Conservation (phyloP, 2,113 vertebrate genomes). For the Carassius auratus region DNA sequence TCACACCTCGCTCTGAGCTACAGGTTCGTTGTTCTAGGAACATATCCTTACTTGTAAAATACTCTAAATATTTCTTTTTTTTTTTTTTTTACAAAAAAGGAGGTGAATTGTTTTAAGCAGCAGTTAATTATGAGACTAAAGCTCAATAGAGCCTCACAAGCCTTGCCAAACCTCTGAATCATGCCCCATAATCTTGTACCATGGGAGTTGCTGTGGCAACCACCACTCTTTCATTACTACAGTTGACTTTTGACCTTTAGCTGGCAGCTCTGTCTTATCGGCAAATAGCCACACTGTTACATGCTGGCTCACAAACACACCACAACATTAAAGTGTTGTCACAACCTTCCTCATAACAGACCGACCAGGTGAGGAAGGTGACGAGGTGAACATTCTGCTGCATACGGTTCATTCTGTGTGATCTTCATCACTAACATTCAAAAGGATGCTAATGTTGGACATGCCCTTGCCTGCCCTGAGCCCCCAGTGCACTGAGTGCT, state of each 20-base stretch:
- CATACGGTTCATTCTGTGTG: slow-evolving; percentile 20
- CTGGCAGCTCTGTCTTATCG: slow-evolving; percentile 19
- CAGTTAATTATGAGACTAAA: slow-evolving; percentile 21
- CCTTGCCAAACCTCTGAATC: slow-evolving; percentile 25
- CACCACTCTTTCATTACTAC: slow-evolving; percentile 25
- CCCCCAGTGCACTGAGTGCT: not conserved
- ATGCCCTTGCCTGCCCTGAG: not conserved
- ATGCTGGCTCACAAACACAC: not conserved
- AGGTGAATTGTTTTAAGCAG: slow-evolving; percentile 1
- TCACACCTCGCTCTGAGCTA: slow-evolving; percentile 49
- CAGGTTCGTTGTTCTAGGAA: slow-evolving; percentile 22
- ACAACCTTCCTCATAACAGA: not conserved
- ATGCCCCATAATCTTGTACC: slow-evolving; percentile 37
- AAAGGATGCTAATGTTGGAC: slow-evolving; percentile 44
- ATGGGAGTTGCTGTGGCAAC: slow-evolving; percentile 24
- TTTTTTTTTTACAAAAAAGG: no score
- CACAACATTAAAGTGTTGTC: not conserved
- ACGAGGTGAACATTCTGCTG: not conserved
- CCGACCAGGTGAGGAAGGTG: slow-evolving; percentile 2
- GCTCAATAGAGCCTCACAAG: slow-evolving; percentile 14
- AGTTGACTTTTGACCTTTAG: slow-evolving; percentile 31
- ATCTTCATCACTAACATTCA: not conserved
- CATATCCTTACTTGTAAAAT: slow-evolving; percentile 35
- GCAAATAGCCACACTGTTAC: not conserved
- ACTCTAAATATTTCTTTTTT: no score